These are phyloP conservation scores for Cheirogaleus major DNA, from an alignment of 2,797 vertebrate genomes.

Conservation along the genomic window DNA sequence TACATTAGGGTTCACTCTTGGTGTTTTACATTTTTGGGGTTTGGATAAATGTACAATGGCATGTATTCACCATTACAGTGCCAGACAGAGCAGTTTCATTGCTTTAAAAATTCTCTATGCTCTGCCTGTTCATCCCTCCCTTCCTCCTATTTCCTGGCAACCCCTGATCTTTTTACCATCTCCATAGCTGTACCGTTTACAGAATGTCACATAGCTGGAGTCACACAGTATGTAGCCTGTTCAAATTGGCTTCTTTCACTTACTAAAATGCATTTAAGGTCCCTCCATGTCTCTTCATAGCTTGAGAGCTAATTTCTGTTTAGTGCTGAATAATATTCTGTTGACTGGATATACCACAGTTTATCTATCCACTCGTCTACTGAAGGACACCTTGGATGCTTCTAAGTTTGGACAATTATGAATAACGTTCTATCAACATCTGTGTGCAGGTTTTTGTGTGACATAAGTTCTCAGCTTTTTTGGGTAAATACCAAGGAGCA, in stretches of 20 bases:
- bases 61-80: neutral
- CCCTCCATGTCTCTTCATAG: neutral
- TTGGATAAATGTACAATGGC: neutral
- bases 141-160: neutral
- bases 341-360: neutral
- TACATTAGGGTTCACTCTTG: neutral
- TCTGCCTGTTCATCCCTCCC: neutral
- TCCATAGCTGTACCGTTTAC: neutral
- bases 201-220: neutral
- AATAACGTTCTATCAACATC: neutral
- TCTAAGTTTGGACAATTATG: neutral
- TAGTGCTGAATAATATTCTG: neutral
- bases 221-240: neutral
- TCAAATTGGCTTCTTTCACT: neutral
- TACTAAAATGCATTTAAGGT: neutral
- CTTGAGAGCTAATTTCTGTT: neutral
- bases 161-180: neutral
- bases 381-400: neutral
- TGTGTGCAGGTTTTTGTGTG: neutral
- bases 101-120: neutral
- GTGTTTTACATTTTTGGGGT: neutral
- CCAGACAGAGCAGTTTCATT: neutral
- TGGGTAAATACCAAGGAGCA: neutral
- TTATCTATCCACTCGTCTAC: neutral
- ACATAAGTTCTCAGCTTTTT: neutral